These are phyloP conservation scores for Tachina grossa DNA, from an alignment of 2,888 invertebrate species.

Conservation along the genomic window DNA sequence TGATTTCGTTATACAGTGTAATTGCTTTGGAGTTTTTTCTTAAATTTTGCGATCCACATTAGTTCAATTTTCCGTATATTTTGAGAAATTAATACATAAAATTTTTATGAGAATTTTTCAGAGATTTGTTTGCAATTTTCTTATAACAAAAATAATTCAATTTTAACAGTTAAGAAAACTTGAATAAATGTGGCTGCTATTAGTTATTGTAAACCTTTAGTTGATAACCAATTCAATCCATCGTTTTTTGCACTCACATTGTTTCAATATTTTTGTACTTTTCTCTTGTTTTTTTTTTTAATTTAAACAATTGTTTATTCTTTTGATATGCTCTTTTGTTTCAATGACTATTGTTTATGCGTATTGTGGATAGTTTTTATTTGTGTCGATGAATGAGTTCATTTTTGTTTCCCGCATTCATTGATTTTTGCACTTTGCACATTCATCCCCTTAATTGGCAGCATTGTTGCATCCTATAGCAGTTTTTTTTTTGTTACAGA, in stretches of 20 bases:
- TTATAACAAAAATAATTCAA: neutral
- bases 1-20: no score
- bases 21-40: neutral
- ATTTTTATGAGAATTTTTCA: neutral
- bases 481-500: constrained; percentile 24
- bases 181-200: neutral
- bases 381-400: neutral
- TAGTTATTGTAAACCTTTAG: neutral
- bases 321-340: neutral
- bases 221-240: constrained; percentile 7
- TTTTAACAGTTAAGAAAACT: neutral
- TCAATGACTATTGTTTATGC: neutral
- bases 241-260: constrained; percentile 1
- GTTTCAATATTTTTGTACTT: neutral
- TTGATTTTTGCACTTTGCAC: constrained; percentile 40
- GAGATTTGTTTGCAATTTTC: neutral
- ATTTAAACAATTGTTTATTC: constrained; percentile 31
- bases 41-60: no score
- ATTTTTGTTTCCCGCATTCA: constrained; percentile 18
- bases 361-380: constrained; percentile 26
- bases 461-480: constrained; percentile 59
- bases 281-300: constrained; percentile 6
- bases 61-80: no score
- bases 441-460: constrained; percentile 57
- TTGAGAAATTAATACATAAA: neutral